These are phyloP conservation scores for Drosophila varians DNA, from an alignment of 1,140 invertebrate genomes.

Conservation along the genomic window DNA sequence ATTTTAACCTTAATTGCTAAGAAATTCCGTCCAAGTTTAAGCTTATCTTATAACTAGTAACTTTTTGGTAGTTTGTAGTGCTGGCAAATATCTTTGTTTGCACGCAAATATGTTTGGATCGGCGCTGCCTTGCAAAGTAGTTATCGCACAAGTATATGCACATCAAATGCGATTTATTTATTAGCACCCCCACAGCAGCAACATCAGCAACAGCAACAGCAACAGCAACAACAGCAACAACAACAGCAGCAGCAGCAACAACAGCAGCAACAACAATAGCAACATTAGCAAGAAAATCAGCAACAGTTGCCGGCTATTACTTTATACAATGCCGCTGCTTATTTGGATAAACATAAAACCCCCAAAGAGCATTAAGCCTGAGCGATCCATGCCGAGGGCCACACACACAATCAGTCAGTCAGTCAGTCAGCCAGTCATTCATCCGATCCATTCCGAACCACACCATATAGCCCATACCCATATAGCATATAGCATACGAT, in stretches of 20 bases:
- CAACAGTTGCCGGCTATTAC: conserved; percentile 39
- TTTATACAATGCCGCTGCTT: conserved; percentile 68
- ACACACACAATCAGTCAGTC: conserved; percentile 37
- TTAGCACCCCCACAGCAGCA: conserved; percentile 70
- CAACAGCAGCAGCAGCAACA: not conserved
- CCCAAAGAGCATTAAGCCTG: conserved; percentile 49
- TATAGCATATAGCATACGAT: conserved; percentile 10
- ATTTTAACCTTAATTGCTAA: too few relatives aligned
- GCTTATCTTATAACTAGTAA: too few relatives aligned
- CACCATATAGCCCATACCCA: conserved; percentile 13
- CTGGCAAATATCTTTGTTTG: too few relatives aligned
- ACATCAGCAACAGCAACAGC: conserved; percentile 16
- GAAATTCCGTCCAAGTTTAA: too few relatives aligned
- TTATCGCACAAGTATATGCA: conserved; percentile 41
- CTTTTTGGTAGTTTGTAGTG: too few relatives aligned
- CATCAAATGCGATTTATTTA: conserved; percentile 75
- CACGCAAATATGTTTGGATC: conserved; percentile 19
- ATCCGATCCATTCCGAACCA: conserved; percentile 36
- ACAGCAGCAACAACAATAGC: not conserved
- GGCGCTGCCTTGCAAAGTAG: conserved; percentile 47
- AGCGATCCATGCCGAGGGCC: conserved; percentile 44
- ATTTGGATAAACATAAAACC: conserved; percentile 77
- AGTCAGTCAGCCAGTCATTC: conserved; percentile 39
- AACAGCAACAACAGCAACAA: not conserved
- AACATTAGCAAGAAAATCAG: not conserved